Percentiles rank a stretch among this genome's conserved stretches.
Evolutionary conservation across 1,140 invertebrate genomes (phyloP).

Genomic region (Teleopsis dalmanni): DNA sequence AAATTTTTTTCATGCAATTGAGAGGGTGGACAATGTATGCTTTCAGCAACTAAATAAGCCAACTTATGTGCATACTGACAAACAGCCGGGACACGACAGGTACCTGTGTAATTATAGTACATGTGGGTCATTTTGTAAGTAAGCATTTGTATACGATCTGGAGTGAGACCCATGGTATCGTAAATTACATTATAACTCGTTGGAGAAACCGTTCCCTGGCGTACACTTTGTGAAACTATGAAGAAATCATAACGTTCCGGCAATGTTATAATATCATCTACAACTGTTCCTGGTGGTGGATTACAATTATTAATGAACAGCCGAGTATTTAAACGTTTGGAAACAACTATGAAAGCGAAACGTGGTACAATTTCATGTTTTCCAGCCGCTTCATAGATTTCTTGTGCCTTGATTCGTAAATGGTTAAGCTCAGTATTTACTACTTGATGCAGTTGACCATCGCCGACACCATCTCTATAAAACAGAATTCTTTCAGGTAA

Average conservation of each 20-base stretch:
- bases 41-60: conserved; percentile 69
- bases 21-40: conserved; percentile 53
- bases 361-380: conserved; percentile 44
- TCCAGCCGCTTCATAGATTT: conserved; percentile 44
- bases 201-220: conserved; percentile 73
- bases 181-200: conserved; percentile 72
- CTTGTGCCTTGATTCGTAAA: conserved; percentile 47
- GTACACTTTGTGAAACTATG: conserved; percentile 67
- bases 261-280: conserved; percentile 77
- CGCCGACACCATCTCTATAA: conserved; percentile 74
- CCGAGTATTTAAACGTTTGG: conserved; percentile 62
- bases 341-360: conserved; percentile 64
- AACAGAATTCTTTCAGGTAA: conserved; percentile 55
- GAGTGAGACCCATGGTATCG: conserved; percentile 53
- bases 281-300: conserved; percentile 75
- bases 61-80: conserved; percentile 84
- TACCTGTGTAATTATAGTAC: conserved; percentile 78
- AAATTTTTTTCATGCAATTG: conserved; percentile 45
- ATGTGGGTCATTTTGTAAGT: conserved; percentile 75
- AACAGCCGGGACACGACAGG: conserved; percentile 74
- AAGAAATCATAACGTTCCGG: conserved; percentile 80
- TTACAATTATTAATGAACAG: conserved; percentile 47
- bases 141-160: conserved; percentile 65
- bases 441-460: conserved; percentile 68
- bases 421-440: conserved; percentile 20